These are phyloP conservation scores for Microchrysa polita DNA, from an alignment of 2,888 invertebrate species.

Conservation along the genomic window DNA sequence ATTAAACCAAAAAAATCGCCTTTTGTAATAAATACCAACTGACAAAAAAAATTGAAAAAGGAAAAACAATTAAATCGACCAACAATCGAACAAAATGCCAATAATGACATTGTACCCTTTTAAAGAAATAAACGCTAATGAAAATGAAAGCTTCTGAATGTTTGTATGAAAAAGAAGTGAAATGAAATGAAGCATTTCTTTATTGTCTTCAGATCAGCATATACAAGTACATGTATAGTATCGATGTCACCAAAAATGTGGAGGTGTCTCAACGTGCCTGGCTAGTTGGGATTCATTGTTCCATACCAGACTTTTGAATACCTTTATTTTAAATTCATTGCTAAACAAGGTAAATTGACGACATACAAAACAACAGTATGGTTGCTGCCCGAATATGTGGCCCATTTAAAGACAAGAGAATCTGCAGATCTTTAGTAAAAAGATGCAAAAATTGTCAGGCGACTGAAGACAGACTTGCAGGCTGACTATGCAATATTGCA, in stretches of 20 bases:
- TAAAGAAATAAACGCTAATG: constrained; percentile 21
- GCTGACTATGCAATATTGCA: constrained; percentile 7
- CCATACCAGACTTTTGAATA: constrained; percentile 25
- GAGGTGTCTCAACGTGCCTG: not conserved
- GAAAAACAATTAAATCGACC: constrained; percentile 5
- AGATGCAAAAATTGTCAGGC: constrained; percentile 3
- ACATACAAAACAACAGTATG: not conserved
- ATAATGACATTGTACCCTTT: constrained; percentile 8
- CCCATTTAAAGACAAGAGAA: constrained; percentile 12
- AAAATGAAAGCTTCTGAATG: constrained; percentile 28
- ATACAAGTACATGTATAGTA: no score
- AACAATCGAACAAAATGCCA: constrained; percentile 23
- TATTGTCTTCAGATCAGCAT: constrained; percentile 12
- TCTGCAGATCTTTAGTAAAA: constrained; percentile 1
- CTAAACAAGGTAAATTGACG: constrained; percentile 19
- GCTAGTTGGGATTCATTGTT: constrained; percentile 23
- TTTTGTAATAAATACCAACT: constrained; percentile 1
- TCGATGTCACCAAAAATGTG: not conserved
- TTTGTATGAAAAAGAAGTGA: constrained; percentile 6
- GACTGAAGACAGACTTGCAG: constrained; percentile 5
- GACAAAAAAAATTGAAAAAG: constrained; percentile 8
- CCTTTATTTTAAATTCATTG: not conserved
- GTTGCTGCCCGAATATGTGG: constrained; percentile 28
- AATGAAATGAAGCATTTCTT: constrained; percentile 13
- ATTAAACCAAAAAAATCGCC: no score